Percentiles rank a stretch among this genome's conserved stretches.
Evolutionary conservation across 2,113 vertebrate genomes (phyloP).

Genomic region (human (Homo sapiens)): GRCh38 chr11:113642501-113643000

Average conservation of each 20-base stretch:
- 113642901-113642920: not conserved
- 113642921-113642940: not conserved
- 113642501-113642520: not conserved
- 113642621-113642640: not conserved
- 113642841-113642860: slow-evolving; percentile 25
- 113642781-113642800: slow-evolving; percentile 56
- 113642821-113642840: slow-evolving; percentile 12
- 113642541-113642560: not conserved
- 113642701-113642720: slow-evolving; percentile 61
- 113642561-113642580: not conserved
- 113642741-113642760: slow-evolving; percentile 60
- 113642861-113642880: not conserved
- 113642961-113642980: not conserved
- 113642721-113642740: slow-evolving; percentile 49
- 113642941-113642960: not conserved
- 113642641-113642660: not conserved
- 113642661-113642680: slow-evolving; percentile 28
- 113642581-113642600: not conserved
- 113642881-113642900: not conserved
- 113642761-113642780: slow-evolving; percentile 71
- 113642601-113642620: not conserved
- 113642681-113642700: slow-evolving; percentile 40
- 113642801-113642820: slow-evolving; percentile 57
- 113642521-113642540: not conserved
- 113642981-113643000: not conserved